A percentile compares a stretch with the other conserved stretches of the same genome.
phyloP scores from a whole-genome alignment of 2,113 vertebrate species.

The Silurus asotus region DNA sequence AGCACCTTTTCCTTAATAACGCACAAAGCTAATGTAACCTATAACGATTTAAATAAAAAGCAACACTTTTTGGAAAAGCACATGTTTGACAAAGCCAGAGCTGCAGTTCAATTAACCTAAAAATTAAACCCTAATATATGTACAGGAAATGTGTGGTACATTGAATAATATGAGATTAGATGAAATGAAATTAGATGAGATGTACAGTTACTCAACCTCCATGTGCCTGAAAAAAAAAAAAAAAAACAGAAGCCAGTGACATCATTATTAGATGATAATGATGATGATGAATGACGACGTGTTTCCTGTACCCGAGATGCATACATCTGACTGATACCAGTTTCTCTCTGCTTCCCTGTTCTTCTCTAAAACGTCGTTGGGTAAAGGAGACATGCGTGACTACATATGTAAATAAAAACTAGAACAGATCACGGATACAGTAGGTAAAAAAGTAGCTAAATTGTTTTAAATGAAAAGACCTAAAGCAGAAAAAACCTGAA shows the following conservation, averaged over 20 bases:
- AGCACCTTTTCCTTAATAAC: background rate
- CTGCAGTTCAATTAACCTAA: background rate
- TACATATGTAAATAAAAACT: too few species aligned
- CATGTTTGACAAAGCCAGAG: background rate
- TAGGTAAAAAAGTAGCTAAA: too few species aligned
- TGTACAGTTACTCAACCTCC: background rate
- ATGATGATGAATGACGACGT: background rate
- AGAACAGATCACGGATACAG: too few species aligned
- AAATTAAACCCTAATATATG: too few species aligned
- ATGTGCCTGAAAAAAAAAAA: background rate
- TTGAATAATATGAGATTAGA: too few species aligned
- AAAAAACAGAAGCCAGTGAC: background rate
- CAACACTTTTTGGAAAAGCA: background rate
- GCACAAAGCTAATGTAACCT: background rate
- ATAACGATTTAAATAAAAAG: background rate
- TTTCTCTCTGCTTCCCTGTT: too few species aligned
- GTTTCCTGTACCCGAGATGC: background rate
- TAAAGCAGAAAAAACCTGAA: too few species aligned
- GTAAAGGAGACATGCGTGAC: too few species aligned
- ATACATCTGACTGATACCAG: too few species aligned
- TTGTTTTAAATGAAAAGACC: too few species aligned
- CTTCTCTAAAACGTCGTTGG: too few species aligned
- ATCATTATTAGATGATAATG: background rate
- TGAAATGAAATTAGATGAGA: background rate
- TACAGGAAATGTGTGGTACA: too few species aligned